Evolutionary conservation across 2,888 invertebrate genomes (phyloP), one percentile per base, ranked within the genome.

Genomic region (Azorinus chamasolen): DNA sequence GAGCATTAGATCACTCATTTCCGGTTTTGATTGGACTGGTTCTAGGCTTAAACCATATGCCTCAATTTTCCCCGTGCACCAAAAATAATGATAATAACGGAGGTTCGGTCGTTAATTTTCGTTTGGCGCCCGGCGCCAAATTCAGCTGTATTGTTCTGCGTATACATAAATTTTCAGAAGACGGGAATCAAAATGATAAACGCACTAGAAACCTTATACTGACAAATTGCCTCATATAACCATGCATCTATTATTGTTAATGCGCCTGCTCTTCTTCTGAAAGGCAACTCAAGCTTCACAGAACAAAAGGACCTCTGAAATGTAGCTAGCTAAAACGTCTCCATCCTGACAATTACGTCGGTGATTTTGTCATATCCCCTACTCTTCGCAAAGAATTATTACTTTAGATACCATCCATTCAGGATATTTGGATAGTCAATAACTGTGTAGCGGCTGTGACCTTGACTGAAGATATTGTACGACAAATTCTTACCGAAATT

Each of bases 1-100:
- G 78, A 68, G 59, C 69, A 51, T 68, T 78, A 78, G 69, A 78
- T 78, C 78, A 73, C 72, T 41, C 39, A 51, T 55, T 73, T 78
- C 78, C 78, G 78, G 78, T 68, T 58, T 64, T 72, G 68, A 78
- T 78, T 72, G 72, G 68, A 72, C 64, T 72, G 32, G 72, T 53
- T 50, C 55, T 57, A 64, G 46, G 32, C 61, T 54, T 46, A 43
- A 61, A 61, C 69, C 75, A 65, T 75, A 75, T 69, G 75, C 61
- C 62, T 32, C 32, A 32, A 32, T 32, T 32, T 32, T 32, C 32
- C 32, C 10, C 10, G 4, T 32, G 32, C 32, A 32, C 32, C 32
- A 32, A 10, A 32, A 32, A 32, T 32, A 32, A 27, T 53, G 53
- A 25, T 24, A 25, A 53, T 53, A 53, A 27, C 27, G 16, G 27